Evolutionary conservation across 2,113 vertebrate genomes (phyloP).

Genomic region (Neodon shergylaensis): DNA sequence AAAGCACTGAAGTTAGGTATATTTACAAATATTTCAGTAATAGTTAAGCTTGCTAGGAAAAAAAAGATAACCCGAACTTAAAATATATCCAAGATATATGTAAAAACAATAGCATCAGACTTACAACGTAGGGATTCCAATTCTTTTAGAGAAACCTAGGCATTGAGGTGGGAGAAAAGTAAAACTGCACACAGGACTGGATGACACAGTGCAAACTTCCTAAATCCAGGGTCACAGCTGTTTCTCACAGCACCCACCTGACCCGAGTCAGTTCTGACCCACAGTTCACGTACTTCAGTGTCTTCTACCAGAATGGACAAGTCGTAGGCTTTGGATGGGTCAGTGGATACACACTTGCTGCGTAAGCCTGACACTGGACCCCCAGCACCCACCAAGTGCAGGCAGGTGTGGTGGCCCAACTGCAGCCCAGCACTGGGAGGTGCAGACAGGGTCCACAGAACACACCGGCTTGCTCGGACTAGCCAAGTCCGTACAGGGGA

Average conservation of each 20-base stretch:
- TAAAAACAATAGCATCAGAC: neutral
- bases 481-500: neutral
- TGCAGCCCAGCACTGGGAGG: neutral
- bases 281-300: neutral
- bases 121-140: slow-evolving; percentile 18
- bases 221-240: neutral
- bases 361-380: neutral
- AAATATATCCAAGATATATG: neutral
- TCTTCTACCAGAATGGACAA: slow-evolving; percentile 1
- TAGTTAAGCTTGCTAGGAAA: neutral
- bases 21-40: neutral
- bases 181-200: slow-evolving; percentile 20
- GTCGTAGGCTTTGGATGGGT: neutral
- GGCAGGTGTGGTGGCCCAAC: neutral
- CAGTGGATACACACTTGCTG: neutral
- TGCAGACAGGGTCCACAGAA: neutral
- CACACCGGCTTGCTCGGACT: neutral
- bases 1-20: neutral
- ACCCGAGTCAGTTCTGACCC: neutral
- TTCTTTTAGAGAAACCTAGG: neutral
- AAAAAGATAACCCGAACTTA: slow-evolving; percentile 4
- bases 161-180: neutral
- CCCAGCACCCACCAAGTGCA: neutral
- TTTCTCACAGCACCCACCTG: neutral
- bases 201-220: neutral